Evolutionary conservation across 2,888 invertebrate species (phyloP), one percentile per base, ranked within the genome.

Genomic region (Salticus scenicus): DNA sequence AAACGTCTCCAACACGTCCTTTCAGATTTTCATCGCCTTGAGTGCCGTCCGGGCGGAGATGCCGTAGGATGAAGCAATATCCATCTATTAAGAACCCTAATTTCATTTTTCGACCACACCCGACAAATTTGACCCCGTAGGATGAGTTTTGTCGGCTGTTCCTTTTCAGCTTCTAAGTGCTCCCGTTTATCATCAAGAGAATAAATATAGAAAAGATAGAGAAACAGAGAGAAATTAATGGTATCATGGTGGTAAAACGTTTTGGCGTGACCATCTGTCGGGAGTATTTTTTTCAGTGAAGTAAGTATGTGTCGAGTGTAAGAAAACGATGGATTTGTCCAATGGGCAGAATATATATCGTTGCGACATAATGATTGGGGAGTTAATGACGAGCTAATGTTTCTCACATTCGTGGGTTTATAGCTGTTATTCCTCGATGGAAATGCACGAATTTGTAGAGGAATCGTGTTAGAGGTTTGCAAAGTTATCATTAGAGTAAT

Each of bases 101-200:
- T 83, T 83, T 83, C 76, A 83, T 83, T 83, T 83, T 66, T 47
- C 51, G 47, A 64, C 75, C 82, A 83, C 82, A 83, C 82, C 82
- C 82, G 71, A 30, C 63, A 70, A 42, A 82, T 82, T 70, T 82
- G 82, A 75, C 75, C 82, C 82, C 70, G 20, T 64, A 66, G 72
- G 72, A 42, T 31, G 47, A 47, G 5, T 37, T 51, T 57, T 47
- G 72, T 79, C 74, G 74, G 63, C 57, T 57, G 41, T 74, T 73
- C 24, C 37, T 67, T 27, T 51, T n/a, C n/a, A 37, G 72, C 64
- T 24, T 17, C 28, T 73, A 80, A 80, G 47, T 63, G 75, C 82
- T 71, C 82, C 76, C 76, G 82, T 83, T 83, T 76, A 83, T 83
- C 76, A 76, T 71, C 41, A 10, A 5, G 7, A 4, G 73, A 27